Evolutionary conservation across 1,140 invertebrate genomes (phyloP).

Genomic region (Ostrea denselamellosa): DNA sequence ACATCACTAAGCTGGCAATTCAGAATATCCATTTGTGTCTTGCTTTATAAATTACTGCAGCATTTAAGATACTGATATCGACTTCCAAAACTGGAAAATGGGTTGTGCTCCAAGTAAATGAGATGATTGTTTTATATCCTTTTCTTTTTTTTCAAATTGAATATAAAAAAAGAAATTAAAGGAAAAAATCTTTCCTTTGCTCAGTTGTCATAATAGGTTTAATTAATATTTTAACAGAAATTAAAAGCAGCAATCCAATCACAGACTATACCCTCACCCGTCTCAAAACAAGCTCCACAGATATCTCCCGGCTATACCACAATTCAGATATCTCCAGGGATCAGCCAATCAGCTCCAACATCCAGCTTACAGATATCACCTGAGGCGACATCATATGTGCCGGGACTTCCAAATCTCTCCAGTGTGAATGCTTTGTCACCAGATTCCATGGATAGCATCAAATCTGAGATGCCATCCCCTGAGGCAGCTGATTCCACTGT

Average conservation of each 20-base stretch:
- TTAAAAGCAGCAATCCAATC: conserved; percentile 70
- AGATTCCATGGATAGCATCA: conserved; percentile 54
- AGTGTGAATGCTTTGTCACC: conserved; percentile 49
- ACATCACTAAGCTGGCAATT: too few relatives aligned
- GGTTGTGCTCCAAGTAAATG: too few relatives aligned
- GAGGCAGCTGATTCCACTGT: conserved; percentile 57
- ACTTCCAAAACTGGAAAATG: too few relatives aligned
- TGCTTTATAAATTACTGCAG: too few relatives aligned
- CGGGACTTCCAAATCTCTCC: conserved; percentile 19
- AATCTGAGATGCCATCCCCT: conserved; percentile 58
- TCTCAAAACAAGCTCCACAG: conserved; percentile 44
- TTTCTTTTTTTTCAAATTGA: too few relatives aligned
- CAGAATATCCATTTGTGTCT: too few relatives aligned
- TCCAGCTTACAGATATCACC: conserved; percentile 47
- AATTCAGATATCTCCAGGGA: conserved; percentile 47
- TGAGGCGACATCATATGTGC: conserved; percentile 1
- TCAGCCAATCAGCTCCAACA: conserved; percentile 15
- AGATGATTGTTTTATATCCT: too few relatives aligned
- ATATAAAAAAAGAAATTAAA: too few relatives aligned
- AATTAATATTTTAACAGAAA: conserved; percentile 65
- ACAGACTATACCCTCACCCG: conserved; percentile 60
- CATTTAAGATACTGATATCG: too few relatives aligned
- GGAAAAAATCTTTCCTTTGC: too few relatives aligned
- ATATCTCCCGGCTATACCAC: conserved; percentile 45
- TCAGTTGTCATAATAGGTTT: not conserved